These are phyloP conservation scores for Nibea coibor DNA, from an alignment of 2,113 vertebrate species.

Conservation along the genomic window DNA sequence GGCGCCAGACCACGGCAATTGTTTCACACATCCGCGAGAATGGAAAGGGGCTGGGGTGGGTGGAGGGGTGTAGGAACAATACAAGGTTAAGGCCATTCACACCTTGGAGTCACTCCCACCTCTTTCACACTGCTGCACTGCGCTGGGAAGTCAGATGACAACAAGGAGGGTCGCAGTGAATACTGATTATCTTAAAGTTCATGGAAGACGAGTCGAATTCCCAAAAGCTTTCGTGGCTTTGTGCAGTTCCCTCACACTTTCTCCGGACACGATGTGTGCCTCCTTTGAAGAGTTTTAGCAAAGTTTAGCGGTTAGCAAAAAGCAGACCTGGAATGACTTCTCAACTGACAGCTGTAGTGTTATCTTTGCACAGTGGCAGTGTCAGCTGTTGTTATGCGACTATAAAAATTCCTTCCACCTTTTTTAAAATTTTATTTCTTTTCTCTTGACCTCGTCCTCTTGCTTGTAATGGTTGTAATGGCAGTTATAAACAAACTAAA, in stretches of 20 bases:
- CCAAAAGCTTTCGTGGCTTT: constrained; percentile 1
- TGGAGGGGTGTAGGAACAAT: constrained; percentile 37
- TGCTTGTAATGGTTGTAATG: constrained; percentile 7
- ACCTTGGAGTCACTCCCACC: constrained; percentile 23
- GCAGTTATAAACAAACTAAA: constrained; percentile 51
- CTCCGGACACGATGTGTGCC: too few relatives aligned
- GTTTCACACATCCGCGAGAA: constrained; percentile 42
- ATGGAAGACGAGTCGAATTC: constrained; percentile 9
- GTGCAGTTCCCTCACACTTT: constrained; percentile 4
- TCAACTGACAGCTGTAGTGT: background rate
- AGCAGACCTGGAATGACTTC: background rate
- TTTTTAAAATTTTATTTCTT: background rate
- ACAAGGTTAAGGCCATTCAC: constrained; percentile 52
- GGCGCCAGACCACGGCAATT: constrained; percentile 23
- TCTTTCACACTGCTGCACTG: constrained; percentile 42
- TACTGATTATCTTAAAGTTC: constrained; percentile 62
- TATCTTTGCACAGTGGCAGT: background rate
- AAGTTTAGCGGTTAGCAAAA: background rate
- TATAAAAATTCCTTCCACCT: background rate
- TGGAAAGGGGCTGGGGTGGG: constrained; percentile 28
- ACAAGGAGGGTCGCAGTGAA: constrained; percentile 25
- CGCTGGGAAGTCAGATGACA: constrained; percentile 31
- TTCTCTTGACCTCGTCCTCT: background rate
- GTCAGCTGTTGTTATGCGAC: background rate
- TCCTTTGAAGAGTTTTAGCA: background rate